Evolutionary conservation across 2,113 vertebrate species (phyloP).

Genomic region (Variabilichromis moorii): DNA sequence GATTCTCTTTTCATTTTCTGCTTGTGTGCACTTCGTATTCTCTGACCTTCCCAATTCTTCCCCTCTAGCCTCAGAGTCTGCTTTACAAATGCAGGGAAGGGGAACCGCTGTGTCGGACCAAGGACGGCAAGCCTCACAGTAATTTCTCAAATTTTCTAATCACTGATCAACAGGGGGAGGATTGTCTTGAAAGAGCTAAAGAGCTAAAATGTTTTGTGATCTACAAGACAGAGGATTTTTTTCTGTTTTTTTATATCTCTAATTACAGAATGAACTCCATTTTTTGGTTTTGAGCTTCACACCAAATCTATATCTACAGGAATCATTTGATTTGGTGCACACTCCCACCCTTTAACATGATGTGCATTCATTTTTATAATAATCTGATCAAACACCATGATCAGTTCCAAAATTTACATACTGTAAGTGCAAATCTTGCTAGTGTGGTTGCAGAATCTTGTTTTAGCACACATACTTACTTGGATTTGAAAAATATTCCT

Average conservation of each 20-base stretch:
- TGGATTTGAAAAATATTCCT: neutral
- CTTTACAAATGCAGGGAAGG: conserved; percentile 6
- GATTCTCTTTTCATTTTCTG: conserved; percentile 53
- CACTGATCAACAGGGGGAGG: neutral
- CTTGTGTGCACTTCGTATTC: conserved; percentile 44
- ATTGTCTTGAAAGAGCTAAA: neutral
- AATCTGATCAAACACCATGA: neutral
- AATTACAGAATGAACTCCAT: too few relatives aligned
- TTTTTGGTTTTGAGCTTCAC: neutral
- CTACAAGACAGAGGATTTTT: neutral
- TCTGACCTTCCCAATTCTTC: conserved; percentile 47
- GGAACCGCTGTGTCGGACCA: neutral
- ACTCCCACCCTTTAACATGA: neutral
- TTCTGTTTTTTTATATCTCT: neutral
- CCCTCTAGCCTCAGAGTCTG: neutral
- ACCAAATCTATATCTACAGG: neutral
- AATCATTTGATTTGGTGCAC: neutral
- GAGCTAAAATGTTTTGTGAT: neutral
- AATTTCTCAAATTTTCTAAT: neutral
- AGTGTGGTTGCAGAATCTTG: neutral
- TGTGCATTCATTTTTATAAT: neutral
- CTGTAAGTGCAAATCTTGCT: neutral
- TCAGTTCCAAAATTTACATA: neutral
- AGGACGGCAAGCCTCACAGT: neutral
- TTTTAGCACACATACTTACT: neutral